phyloP scores from a whole-genome alignment of 2,113 vertebrate genomes.

The Drymodes brunneopygia region DNA sequence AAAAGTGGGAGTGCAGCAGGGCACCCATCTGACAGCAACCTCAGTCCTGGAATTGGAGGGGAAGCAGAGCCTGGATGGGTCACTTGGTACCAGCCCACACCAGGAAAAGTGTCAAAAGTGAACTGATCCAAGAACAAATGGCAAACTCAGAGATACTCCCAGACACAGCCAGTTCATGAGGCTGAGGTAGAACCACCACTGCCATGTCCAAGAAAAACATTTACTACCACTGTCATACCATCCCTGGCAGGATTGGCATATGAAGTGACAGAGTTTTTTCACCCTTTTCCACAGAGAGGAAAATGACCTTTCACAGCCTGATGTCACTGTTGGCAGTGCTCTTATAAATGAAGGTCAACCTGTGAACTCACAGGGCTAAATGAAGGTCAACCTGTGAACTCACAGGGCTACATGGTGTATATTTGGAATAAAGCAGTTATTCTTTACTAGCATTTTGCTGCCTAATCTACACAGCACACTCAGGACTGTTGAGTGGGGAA shows the following conservation, averaged over 20 bases:
- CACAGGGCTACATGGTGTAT: neutral
- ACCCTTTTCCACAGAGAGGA: neutral
- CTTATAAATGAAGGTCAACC: neutral
- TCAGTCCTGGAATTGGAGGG: accelerated
- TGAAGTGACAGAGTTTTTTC: neutral
- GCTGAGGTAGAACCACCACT: neutral
- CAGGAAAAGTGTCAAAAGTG: neutral
- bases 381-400: neutral
- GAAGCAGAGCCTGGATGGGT: neutral
- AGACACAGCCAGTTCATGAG: neutral
- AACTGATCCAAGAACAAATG: neutral
- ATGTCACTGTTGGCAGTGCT: neutral
- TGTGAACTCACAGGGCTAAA: neutral
- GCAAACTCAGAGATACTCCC: neutral
- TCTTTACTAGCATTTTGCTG: neutral
- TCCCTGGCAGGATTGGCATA: neutral
- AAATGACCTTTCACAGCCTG: neutral
- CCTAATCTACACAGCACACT: accelerated
- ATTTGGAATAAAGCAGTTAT: neutral
- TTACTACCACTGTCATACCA: neutral
- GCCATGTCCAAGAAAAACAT: neutral
- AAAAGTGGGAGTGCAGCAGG: neutral
- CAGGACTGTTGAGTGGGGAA: neutral
- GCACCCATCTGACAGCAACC: neutral
- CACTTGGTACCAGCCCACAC: neutral